A percentile compares a stretch with the other conserved stretches of the same genome.
Conservation (phyloP, 1,140 invertebrate species). For the Zophobas atratus region DNA sequence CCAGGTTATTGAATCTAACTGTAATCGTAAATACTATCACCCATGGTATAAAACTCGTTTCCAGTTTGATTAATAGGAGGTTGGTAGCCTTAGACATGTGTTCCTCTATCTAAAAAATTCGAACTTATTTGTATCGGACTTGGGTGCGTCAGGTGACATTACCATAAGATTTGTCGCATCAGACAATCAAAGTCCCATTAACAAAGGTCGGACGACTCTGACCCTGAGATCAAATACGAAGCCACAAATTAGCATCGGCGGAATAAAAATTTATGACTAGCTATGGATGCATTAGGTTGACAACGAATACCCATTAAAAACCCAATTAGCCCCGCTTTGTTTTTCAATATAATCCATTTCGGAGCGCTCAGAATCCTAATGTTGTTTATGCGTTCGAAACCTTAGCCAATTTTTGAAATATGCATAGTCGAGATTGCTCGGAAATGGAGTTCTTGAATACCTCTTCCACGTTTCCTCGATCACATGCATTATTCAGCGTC, state of each 20-base stretch:
- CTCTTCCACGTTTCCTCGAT: background rate
- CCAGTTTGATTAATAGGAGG: conserved; percentile 37
- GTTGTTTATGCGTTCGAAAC: too few species aligned
- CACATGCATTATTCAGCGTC: background rate
- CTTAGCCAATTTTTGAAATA: too few species aligned
- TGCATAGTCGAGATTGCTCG: too few species aligned
- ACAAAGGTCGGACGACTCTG: conserved; percentile 21
- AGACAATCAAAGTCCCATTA: conserved; percentile 19
- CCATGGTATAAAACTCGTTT: conserved; percentile 32
- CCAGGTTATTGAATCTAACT: conserved; percentile 48
- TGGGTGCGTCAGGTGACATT: conserved; percentile 10
- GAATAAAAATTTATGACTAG: conserved; percentile 8
- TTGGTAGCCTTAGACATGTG: conserved; percentile 38
- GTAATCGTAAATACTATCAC: conserved; percentile 30
- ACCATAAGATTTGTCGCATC: conserved; percentile 20
- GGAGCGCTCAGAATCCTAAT: background rate
- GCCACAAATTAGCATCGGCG: conserved; percentile 18
- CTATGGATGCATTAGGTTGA: background rate
- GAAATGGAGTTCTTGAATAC: too few species aligned
- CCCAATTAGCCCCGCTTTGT: background rate
- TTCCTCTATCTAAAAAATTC: conserved; percentile 25
- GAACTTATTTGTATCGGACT: background rate
- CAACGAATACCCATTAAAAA: conserved; percentile 9
- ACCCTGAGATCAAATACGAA: conserved; percentile 1
- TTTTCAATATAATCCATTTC: background rate